phyloP scores from a whole-genome alignment of 2,888 invertebrate species.

The Drosophila crucigera region DNA sequence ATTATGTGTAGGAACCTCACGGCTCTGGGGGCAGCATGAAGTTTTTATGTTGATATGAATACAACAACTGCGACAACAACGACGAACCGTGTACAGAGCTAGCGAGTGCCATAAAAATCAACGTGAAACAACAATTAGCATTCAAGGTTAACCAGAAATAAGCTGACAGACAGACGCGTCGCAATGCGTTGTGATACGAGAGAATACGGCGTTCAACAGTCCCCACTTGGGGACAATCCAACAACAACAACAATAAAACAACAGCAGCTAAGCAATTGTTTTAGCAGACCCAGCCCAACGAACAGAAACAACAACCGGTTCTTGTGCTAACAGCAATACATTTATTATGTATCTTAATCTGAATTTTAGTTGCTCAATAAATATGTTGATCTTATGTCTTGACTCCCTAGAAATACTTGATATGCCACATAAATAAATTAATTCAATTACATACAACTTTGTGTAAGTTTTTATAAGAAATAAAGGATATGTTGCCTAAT shows the following conservation, averaged over 20 bases:
- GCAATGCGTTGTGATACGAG: slow-evolving; percentile 19
- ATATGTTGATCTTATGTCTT: neutral
- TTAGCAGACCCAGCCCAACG: slow-evolving; percentile 4
- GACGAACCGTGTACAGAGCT: slow-evolving; percentile 42
- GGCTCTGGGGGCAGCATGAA: slow-evolving; percentile 60
- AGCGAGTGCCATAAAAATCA: slow-evolving; percentile 72
- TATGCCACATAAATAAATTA: neutral
- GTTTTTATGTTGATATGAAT: slow-evolving; percentile 77
- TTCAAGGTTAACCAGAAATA: slow-evolving; percentile 82
- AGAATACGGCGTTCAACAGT: slow-evolving; percentile 7
- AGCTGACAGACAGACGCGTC: slow-evolving; percentile 49
- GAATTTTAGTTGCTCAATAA: neutral
- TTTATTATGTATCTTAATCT: slow-evolving; percentile 11
- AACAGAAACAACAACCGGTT: slow-evolving; percentile 40
- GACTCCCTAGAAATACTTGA: neutral
- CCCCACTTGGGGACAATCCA: slow-evolving; percentile 55
- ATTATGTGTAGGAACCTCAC: slow-evolving; percentile 20
- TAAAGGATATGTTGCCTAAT: neutral
- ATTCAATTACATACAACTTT: neutral
- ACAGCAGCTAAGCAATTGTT: slow-evolving; percentile 47
- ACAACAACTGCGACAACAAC: slow-evolving; percentile 29
- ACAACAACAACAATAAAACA: slow-evolving; percentile 11
- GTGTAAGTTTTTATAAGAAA: neutral
- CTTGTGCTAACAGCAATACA: neutral
- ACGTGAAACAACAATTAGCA: slow-evolving; percentile 77